Conservation (phyloP, 2,113 vertebrate species). For the Nyctibius bracteatus region DNA sequence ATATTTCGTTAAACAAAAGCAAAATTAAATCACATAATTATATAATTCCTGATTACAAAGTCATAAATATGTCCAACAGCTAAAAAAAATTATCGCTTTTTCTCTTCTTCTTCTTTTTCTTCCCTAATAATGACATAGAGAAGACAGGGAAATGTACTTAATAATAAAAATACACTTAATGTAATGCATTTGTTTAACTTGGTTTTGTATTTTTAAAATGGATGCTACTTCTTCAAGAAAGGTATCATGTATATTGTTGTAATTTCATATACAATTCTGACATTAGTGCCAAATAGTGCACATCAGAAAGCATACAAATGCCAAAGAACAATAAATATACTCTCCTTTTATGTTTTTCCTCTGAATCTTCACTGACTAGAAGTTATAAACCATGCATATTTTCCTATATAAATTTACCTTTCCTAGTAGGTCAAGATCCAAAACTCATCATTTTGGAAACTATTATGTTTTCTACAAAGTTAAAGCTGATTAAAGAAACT, state of each 20-base stretch:
- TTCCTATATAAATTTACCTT: not conserved
- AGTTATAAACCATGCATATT: not conserved
- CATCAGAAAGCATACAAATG: not conserved
- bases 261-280: not conserved
- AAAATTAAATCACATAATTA: not conserved
- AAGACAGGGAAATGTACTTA: not conserved
- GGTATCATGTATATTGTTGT: not conserved
- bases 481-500: not conserved
- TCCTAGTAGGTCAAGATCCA: not conserved
- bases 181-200: not conserved
- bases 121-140: not conserved
- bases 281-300: fast-evolving
- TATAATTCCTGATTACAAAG: not conserved
- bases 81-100: not conserved
- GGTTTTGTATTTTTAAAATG: not conserved
- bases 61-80: not conserved
- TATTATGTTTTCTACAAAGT: not conserved
- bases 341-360: not conserved
- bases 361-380: not conserved
- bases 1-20: not conserved
- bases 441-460: not conserved
- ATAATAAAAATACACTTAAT: not conserved
- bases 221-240: not conserved
- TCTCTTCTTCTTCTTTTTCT: not conserved
- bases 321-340: not conserved